phyloP scores from a whole-genome alignment of 2,797 vertebrate species.

The Sebastiscus tertius region DNA sequence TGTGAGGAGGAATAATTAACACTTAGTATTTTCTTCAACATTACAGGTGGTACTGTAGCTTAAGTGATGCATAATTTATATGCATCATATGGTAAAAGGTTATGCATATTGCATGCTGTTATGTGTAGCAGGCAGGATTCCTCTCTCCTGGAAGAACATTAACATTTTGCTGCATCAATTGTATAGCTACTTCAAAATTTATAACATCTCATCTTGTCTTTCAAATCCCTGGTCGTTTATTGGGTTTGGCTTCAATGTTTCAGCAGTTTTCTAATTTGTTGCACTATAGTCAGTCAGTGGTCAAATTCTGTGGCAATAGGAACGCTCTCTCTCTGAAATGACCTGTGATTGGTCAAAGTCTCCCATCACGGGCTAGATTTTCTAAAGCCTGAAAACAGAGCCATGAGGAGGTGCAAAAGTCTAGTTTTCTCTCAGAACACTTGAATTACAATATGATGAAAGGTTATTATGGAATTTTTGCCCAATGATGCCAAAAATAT shows the following conservation, averaged over 20 bases:
- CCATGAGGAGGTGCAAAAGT: too few species aligned
- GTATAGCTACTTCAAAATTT: neutral
- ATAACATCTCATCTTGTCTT: neutral
- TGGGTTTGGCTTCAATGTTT: neutral
- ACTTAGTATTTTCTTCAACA: neutral
- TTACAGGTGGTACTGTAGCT: slow-evolving; percentile 12
- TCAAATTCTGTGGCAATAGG: too few species aligned
- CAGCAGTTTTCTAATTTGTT: neutral
- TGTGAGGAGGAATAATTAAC: neutral
- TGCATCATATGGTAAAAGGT: slow-evolving; percentile 5
- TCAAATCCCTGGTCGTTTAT: neutral
- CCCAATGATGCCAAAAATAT: neutral
- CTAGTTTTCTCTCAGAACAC: too few species aligned
- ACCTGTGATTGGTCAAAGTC: too few species aligned
- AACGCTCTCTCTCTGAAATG: too few species aligned
- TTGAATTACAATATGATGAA: too few species aligned
- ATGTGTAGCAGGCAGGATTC: neutral
- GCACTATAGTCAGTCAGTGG: neutral
- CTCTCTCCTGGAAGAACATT: neutral
- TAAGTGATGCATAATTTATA: slow-evolving; percentile 24
- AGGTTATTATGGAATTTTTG: too few species aligned
- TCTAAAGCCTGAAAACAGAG: too few species aligned
- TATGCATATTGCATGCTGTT: slow-evolving; percentile 27
- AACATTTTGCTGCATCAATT: neutral
- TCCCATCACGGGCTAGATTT: too few species aligned